phyloP scores from a whole-genome alignment of 2,888 invertebrate species.

The Macrosiphum euphorbiae region DNA sequence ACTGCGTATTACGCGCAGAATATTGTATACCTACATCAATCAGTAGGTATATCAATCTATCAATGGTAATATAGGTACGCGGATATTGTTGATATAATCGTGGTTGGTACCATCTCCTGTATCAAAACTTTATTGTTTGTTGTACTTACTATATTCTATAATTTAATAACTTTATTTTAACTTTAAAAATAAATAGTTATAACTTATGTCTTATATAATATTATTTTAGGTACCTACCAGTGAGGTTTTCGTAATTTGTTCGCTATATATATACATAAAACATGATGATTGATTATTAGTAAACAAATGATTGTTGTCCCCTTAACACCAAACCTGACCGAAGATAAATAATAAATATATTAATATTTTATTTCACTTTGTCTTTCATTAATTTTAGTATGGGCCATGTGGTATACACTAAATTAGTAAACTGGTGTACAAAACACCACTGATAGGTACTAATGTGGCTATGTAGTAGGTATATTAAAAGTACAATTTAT shows the following conservation, averaged over 20 bases:
- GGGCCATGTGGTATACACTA: neutral
- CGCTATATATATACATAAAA: too few species aligned
- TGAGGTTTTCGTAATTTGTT: too few species aligned
- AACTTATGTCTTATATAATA: too few species aligned
- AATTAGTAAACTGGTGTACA: neutral
- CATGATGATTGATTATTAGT: neutral
- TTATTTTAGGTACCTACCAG: too few species aligned
- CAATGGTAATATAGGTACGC: neutral
- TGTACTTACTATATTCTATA: too few species aligned
- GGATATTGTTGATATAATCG: too few species aligned
- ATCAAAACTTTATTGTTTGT: too few species aligned
- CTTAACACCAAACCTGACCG: neutral
- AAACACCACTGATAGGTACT: neutral
- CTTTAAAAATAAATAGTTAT: too few species aligned
- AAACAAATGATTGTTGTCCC: neutral
- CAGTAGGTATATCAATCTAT: neutral
- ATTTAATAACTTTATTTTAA: too few species aligned
- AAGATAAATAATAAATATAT: neutral
- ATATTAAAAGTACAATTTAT: neutral
- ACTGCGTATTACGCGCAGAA: neutral
- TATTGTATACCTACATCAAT: neutral
- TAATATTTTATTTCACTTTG: neutral
- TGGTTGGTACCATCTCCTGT: too few species aligned
- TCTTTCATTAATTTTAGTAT: neutral
- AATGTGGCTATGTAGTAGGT: neutral